A percentile compares a stretch with the other conserved stretches of the same genome.
Evolutionary conservation across 2,888 invertebrate species (phyloP).

Genomic region (Merodon equestris): DNA sequence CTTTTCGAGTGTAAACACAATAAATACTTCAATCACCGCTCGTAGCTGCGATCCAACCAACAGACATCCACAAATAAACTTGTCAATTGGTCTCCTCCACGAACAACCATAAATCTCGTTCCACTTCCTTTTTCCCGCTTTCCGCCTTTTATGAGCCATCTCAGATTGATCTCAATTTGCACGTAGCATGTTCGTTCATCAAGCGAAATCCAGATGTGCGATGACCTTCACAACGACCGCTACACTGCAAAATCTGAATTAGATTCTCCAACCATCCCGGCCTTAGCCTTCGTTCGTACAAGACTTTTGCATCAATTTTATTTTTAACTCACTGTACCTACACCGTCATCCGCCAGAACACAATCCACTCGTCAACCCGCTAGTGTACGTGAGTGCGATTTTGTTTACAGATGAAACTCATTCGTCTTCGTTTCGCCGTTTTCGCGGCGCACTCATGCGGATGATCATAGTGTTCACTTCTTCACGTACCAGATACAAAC

Average conservation of each 20-base stretch:
- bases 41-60: too few relatives aligned
- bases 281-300: slow-evolving; percentile 25
- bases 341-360: neutral
- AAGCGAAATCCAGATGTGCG: slow-evolving; percentile 27
- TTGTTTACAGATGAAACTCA: slow-evolving; percentile 47
- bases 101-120: neutral
- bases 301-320: slow-evolving; percentile 45
- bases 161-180: slow-evolving; percentile 44
- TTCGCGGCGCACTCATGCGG: slow-evolving; percentile 11
- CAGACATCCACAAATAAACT: too few relatives aligned
- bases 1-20: too few relatives aligned
- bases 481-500: slow-evolving; percentile 31
- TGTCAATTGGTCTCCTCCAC: too few relatives aligned
- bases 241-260: neutral
- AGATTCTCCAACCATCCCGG: slow-evolving; percentile 2
- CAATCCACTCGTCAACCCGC: too few relatives aligned
- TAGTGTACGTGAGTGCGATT: slow-evolving; percentile 31
- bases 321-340: slow-evolving; percentile 46
- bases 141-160: slow-evolving; percentile 34
- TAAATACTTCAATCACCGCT: too few relatives aligned
- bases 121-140: slow-evolving; percentile 5
- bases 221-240: slow-evolving; percentile 51
- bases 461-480: slow-evolving; percentile 9
- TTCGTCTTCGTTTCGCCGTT: neutral
- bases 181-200: slow-evolving; percentile 24